A percentile compares a stretch with the other conserved stretches of the same genome.
These are phyloP conservation scores for Elgonia sp. DNA, from an alignment of 2,888 invertebrate species.

Conservation along the genomic window DNA sequence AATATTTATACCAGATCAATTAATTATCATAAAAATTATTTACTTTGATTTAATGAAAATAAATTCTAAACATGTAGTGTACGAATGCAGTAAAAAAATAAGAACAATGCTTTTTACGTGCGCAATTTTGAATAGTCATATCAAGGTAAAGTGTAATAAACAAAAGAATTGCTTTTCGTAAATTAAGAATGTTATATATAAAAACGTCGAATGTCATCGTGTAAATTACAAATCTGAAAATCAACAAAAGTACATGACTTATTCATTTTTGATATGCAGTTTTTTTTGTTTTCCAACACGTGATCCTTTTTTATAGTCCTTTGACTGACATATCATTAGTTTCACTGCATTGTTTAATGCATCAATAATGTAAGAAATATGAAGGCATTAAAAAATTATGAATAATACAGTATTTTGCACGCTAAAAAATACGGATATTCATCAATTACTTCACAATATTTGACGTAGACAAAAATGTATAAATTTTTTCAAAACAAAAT, in stretches of 20 bases:
- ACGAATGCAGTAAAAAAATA: too few relatives aligned
- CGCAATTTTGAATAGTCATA: too few relatives aligned
- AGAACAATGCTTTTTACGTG: not conserved
- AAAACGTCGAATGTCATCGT: conserved; percentile 20
- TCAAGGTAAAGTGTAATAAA: not conserved
- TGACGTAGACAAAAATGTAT: not conserved
- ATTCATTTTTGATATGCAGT: conserved; percentile 31
- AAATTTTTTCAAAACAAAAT: not conserved
- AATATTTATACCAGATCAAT: not conserved
- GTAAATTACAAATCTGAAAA: conserved; percentile 37
- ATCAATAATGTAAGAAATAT: too few relatives aligned
- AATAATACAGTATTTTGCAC: not conserved
- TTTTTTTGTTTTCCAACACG: conserved; percentile 28
- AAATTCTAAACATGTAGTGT: too few relatives aligned
- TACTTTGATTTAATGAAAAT: too few relatives aligned
- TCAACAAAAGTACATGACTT: conserved; percentile 31
- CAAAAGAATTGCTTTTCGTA: conserved; percentile 21
- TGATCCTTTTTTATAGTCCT: conserved; percentile 21
- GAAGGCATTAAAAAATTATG: not conserved
- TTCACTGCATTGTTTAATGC: conserved; percentile 16
- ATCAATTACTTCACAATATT: not conserved
- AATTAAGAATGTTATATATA: too few relatives aligned
- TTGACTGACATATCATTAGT: conserved; percentile 36
- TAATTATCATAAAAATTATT: too few relatives aligned
- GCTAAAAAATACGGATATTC: not conserved